Evolutionary conservation across 2,888 invertebrate species (phyloP).

Genomic region (Slavum lentiscoides): DNA sequence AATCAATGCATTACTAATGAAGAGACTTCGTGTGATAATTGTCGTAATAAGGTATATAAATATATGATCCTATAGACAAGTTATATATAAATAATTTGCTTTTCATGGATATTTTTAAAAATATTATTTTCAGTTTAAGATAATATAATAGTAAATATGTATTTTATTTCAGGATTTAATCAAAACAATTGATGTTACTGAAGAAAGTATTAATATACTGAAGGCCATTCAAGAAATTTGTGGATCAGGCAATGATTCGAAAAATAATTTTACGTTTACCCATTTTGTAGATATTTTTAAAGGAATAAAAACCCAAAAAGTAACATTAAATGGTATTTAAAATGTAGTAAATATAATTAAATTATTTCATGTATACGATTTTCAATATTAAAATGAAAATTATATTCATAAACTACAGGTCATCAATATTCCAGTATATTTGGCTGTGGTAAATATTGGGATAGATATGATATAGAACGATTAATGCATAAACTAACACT

Average conservation of each 20-base stretch:
- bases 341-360: conserved; percentile 28
- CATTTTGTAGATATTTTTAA: conserved; percentile 74
- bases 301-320: conserved; percentile 71
- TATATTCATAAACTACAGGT: conserved; percentile 59
- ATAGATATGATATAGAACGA: conserved; percentile 76
- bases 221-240: conserved; percentile 69
- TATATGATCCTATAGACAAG: background rate
- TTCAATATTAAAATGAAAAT: background rate
- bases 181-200: conserved; percentile 72
- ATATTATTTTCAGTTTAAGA: no score
- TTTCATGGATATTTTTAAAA: background rate
- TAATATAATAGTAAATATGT: no score
- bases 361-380: conserved; percentile 7
- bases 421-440: conserved; percentile 69
- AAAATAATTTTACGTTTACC: conserved; percentile 69
- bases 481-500: conserved; percentile 81
- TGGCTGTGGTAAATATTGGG: conserved; percentile 70
- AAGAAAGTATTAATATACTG: conserved; percentile 72
- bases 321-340: conserved; percentile 62
- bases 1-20: conserved; percentile 70
- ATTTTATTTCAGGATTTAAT: conserved; percentile 57
- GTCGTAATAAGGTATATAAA: conserved; percentile 67
- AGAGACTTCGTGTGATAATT: conserved; percentile 88
- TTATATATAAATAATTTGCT: background rate
- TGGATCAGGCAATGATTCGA: conserved; percentile 57